These are phyloP conservation scores for Chaenocephalus aceratus DNA, from an alignment of 2,113 vertebrate genomes.

Conservation along the genomic window DNA sequence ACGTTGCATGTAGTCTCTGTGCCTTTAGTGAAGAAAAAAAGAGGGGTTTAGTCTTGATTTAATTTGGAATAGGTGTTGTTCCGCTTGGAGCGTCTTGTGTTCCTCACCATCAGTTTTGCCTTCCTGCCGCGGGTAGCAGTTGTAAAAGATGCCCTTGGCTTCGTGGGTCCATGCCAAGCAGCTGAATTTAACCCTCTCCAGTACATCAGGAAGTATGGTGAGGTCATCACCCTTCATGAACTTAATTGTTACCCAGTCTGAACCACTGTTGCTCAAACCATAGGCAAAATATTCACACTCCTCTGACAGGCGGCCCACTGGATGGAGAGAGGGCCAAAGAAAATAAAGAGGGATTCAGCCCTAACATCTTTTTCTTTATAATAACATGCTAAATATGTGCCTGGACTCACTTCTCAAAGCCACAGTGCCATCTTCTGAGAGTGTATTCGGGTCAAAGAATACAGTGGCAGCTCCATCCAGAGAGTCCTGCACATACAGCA, in stretches of 20 bases:
- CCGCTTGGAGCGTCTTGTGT: not conserved
- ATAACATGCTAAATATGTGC: not conserved
- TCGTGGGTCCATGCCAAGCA: conserved; percentile 86
- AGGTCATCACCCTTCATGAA: conserved; percentile 81
- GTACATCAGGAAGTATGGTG: conserved; percentile 72
- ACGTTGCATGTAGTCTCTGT: conserved; percentile 84
- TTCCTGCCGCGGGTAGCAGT: conserved; percentile 80
- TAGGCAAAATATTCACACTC: conserved; percentile 84
- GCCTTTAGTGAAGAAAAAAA: conserved; percentile 53
- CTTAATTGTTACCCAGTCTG: conserved; percentile 83
- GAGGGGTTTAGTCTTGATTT: not conserved
- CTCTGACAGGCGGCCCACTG: conserved; percentile 84
- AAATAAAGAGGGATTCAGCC: not conserved
- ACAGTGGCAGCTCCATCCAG: conserved; percentile 70
- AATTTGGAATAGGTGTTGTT: not conserved
- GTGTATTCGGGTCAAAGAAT: conserved; percentile 84
- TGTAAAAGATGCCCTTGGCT: conserved; percentile 83
- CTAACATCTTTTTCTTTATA: rapidly evolving
- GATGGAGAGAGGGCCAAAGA: not conserved
- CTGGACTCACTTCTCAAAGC: conserved; percentile 81
- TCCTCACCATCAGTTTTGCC: conserved; percentile 81
- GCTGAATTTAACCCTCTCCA: conserved; percentile 86
- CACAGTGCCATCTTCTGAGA: conserved; percentile 84
- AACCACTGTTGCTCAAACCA: conserved; percentile 82
- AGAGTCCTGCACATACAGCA: conserved; percentile 82